phyloP scores from a whole-genome alignment of 30 jellyfish, hydroid and myxozoan genomes.

The Aurelia sp. region DNA sequence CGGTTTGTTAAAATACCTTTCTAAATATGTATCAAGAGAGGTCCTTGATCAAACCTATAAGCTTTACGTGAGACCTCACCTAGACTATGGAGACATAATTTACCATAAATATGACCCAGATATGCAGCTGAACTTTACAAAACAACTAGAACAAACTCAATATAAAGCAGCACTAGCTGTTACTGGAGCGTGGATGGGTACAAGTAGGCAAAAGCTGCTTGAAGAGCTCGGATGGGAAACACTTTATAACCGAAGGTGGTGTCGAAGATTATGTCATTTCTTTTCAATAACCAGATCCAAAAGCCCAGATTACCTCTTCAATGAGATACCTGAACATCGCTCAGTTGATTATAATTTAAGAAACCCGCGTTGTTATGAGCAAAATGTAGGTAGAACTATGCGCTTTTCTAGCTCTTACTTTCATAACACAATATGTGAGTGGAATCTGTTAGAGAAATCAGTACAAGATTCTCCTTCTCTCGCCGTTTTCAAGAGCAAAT shows the following conservation, averaged over 20 bases:
- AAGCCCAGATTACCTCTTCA: constrained; percentile 25
- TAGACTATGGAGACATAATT: not conserved
- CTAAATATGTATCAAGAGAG: constrained; percentile 31
- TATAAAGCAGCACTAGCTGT: too few species aligned
- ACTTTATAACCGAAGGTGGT: too few species aligned
- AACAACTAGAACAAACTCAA: too few species aligned
- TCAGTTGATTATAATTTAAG: constrained; percentile 9
- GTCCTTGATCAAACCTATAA: constrained; percentile 35
- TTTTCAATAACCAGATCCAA: constrained; percentile 12
- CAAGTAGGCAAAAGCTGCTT: too few species aligned
- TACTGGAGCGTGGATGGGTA: too few species aligned
- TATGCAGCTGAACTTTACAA: too few species aligned
- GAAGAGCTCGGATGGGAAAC: too few species aligned
- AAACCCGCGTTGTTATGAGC: constrained; percentile 33
- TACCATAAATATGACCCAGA: too few species aligned
- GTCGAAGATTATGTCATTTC: constrained; percentile 17
- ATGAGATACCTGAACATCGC: constrained; percentile 7
- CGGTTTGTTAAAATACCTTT: not conserved
- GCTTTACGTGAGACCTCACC: not conserved
- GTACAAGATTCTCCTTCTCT: constrained; percentile 26
- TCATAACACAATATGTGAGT: constrained; percentile 31
- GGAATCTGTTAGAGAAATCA: constrained; percentile 38
- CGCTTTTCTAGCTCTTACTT: constrained; percentile 44
- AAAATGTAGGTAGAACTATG: constrained; percentile 17
- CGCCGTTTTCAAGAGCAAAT: constrained; percentile 22